phyloP scores from a whole-genome alignment of 92 coral and sea anemone genomes.

The Anthopleura xanthogrammica region DNA sequence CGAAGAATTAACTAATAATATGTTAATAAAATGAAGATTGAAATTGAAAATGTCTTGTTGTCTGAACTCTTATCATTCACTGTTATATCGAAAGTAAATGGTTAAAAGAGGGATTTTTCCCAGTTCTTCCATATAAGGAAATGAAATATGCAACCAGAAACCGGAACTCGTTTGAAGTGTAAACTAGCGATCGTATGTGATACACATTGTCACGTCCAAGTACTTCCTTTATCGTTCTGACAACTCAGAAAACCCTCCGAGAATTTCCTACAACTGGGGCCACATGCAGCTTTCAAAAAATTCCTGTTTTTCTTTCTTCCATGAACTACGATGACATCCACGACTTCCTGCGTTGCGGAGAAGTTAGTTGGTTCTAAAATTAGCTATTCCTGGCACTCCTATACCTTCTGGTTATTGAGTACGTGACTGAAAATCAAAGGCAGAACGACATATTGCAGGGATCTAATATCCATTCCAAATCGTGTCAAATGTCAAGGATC shows the following conservation, averaged over 20 bases:
- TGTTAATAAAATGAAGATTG: conserved; percentile 1
- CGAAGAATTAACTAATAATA: not conserved
- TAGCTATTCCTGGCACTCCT: conserved; percentile 35
- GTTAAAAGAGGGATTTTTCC: conserved; percentile 21
- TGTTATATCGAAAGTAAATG: conserved; percentile 7
- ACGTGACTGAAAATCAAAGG: not conserved
- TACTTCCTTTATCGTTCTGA: conserved; percentile 17
- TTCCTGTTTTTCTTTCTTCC: conserved; percentile 9
- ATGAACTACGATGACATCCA: not conserved
- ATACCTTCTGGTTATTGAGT: not conserved
- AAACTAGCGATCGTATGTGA: conserved; percentile 14
- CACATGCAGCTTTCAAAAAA: conserved; percentile 5
- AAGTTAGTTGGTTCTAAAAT: conserved; percentile 17
- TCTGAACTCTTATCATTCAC: not conserved
- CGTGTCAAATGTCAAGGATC: too few species aligned
- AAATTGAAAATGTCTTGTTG: not conserved
- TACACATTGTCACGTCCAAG: conserved; percentile 21
- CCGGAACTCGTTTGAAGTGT: conserved; percentile 25
- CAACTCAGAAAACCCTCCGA: not conserved
- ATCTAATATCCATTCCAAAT: too few species aligned
- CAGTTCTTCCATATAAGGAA: conserved; percentile 28
- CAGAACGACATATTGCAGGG: not conserved
- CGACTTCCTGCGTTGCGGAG: conserved; percentile 19
- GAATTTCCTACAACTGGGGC: conserved; percentile 8
- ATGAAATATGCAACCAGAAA: not conserved